Percentiles rank a stretch among this genome's conserved stretches.
Conservation (phyloP, 2,113 vertebrate genomes). For the Amia ocellicauda region DNA sequence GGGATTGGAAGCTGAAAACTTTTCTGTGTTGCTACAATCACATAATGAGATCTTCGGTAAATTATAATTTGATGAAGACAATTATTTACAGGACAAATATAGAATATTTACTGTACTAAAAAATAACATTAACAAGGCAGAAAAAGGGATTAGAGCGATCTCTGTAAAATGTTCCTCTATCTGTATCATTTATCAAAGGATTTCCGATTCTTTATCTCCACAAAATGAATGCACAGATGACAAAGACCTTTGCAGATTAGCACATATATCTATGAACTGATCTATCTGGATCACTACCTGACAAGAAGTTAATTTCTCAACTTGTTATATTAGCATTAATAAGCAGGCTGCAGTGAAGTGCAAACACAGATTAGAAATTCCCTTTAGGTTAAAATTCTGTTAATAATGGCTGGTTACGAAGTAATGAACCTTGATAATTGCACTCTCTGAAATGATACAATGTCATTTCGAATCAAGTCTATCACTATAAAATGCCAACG, state of each 20-base stretch:
- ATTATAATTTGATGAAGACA: constrained; percentile 61
- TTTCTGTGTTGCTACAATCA: constrained; percentile 24
- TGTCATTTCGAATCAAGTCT: constrained; percentile 55
- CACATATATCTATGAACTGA: constrained; percentile 62
- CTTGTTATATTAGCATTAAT: constrained; percentile 55
- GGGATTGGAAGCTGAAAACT: constrained; percentile 4
- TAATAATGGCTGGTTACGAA: constrained; percentile 43
- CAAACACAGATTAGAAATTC: constrained; percentile 46
- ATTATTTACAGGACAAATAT: constrained; percentile 67
- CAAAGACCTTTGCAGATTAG: constrained; percentile 59
- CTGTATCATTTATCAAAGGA: constrained; percentile 67
- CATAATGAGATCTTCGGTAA: constrained; percentile 58
- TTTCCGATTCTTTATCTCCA: constrained; percentile 66
- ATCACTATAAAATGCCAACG: constrained; percentile 35
- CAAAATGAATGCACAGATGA: constrained; percentile 57
- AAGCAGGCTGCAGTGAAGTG: constrained; percentile 49
- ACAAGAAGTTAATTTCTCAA: constrained; percentile 38
- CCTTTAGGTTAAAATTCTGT: constrained; percentile 47
- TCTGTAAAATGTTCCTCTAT: constrained; percentile 62
- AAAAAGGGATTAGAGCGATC: constrained; percentile 68
- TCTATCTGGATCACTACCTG: constrained; percentile 51
- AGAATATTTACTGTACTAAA: constrained; percentile 52
- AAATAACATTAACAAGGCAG: constrained; percentile 54
- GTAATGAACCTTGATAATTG: constrained; percentile 46
- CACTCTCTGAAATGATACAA: constrained; percentile 36